A percentile compares a stretch with the other conserved stretches of the same genome.
Conservation (phyloP, 2,888 invertebrate species). For the Synanthedon andrenaeformis region DNA sequence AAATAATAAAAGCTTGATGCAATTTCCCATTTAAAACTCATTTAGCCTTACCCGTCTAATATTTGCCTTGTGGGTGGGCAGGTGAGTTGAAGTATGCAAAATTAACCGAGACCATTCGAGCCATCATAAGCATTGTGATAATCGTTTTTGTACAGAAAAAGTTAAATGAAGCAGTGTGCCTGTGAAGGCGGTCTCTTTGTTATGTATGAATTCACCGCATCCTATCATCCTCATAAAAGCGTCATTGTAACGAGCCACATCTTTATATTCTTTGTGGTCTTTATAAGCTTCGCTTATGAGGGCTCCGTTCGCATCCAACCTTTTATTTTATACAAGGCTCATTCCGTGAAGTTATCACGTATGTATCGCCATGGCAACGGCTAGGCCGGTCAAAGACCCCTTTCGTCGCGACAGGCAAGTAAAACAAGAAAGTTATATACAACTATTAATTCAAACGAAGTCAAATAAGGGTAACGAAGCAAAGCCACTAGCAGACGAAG, state of each 20-base stretch:
- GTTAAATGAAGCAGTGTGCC: too few species aligned
- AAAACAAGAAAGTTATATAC: slow-evolving; percentile 42
- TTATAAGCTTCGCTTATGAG: not conserved
- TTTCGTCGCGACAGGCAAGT: slow-evolving; percentile 46
- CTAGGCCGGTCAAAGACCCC: slow-evolving; percentile 61
- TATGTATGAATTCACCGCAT: too few species aligned
- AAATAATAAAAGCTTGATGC: too few species aligned
- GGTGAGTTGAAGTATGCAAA: too few species aligned
- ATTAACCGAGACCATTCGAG: too few species aligned
- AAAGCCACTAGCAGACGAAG: slow-evolving; percentile 16
- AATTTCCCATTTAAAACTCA: too few species aligned
- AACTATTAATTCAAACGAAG: slow-evolving; percentile 33
- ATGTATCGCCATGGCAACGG: slow-evolving; percentile 44
- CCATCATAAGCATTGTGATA: too few species aligned
- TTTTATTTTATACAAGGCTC: not conserved
- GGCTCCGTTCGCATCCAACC: not conserved
- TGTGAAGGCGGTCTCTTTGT: too few species aligned
- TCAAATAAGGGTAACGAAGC: slow-evolving; percentile 35
- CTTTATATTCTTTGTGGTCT: not conserved
- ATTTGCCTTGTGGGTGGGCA: too few species aligned
- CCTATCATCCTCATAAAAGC: not conserved
- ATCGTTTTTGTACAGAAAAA: too few species aligned
- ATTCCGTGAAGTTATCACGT: not conserved
- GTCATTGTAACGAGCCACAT: not conserved
- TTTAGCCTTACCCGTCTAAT: too few species aligned